phyloP scores from a whole-genome alignment of 2,888 invertebrate species.

The Callinectes sapidus region DNA sequence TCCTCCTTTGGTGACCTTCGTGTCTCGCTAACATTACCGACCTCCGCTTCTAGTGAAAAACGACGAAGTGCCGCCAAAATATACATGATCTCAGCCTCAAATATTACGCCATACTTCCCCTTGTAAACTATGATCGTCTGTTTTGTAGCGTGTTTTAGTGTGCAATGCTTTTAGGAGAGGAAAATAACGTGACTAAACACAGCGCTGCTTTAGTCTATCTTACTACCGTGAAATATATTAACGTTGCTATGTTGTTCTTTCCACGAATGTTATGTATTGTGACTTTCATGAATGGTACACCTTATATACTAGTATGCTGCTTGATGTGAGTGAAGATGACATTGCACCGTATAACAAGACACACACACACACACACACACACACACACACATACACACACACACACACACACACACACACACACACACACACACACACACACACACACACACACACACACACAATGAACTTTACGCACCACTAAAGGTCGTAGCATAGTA shows the following conservation, averaged over 20 bases:
- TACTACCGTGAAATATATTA: neutral
- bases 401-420: conserved; percentile 38
- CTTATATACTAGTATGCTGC: neutral
- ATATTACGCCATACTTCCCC: neutral
- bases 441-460: neutral
- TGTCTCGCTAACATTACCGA: neutral
- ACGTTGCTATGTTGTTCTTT: neutral
- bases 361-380: neutral
- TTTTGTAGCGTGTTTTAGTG: neutral
- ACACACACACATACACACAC: conserved; percentile 39
- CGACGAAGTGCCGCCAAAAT: neutral
- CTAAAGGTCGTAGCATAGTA: neutral
- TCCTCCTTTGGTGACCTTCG: neutral
- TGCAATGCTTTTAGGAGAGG: neutral
- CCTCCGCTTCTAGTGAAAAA: neutral
- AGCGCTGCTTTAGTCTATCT: neutral
- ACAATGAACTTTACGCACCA: neutral
- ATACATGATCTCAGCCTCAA: neutral
- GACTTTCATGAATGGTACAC: neutral
- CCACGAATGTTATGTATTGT: neutral
- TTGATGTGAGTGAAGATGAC: neutral
- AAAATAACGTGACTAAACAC: neutral
- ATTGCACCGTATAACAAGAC: neutral
- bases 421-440: neutral
- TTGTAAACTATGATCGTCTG: neutral